Conservation (phyloP, 2,113 vertebrate genomes). For the Nannobrachium achirus region DNA sequence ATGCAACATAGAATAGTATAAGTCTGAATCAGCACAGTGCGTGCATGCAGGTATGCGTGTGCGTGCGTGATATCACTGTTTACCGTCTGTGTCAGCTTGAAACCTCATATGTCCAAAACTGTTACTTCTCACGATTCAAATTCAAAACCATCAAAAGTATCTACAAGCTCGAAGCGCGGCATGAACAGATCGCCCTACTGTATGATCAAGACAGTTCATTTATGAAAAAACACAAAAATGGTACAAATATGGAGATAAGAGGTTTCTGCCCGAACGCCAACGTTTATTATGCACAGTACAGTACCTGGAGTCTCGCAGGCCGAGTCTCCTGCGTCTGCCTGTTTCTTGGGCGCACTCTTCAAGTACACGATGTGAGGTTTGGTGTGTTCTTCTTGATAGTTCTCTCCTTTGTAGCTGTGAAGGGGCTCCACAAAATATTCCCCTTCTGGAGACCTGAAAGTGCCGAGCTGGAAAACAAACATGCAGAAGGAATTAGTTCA, state of each 20-base stretch:
- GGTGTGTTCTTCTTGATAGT: constrained; percentile 92
- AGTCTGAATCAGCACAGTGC: constrained; percentile 5
- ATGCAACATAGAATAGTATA: constrained; percentile 7
- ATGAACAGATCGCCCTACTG: too few species aligned
- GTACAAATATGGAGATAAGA: too few species aligned
- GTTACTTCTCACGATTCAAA: too few species aligned
- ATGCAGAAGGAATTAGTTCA: constrained; percentile 34
- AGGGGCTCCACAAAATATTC: constrained; percentile 98
- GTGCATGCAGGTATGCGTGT: background rate
- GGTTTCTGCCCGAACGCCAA: too few species aligned
- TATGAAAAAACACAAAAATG: too few species aligned
- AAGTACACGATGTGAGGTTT: constrained; percentile 96
- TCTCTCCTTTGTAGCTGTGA: constrained; percentile 83
- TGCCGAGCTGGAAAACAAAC: constrained; percentile 86
- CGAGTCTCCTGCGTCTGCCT: constrained; percentile 66
- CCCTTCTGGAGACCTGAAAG: constrained; percentile 94
- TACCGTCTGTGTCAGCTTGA: too few species aligned
- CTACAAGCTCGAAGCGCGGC: too few species aligned
- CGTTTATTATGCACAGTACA: background rate
- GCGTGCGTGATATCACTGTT: background rate
- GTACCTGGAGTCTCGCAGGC: constrained; percentile 92
- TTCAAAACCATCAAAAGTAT: too few species aligned
- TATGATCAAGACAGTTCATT: too few species aligned
- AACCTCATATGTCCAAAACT: too few species aligned
- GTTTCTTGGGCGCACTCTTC: constrained; percentile 76